Conservation (phyloP, 2,113 vertebrate genomes). For the Scolopax mira region DNA sequence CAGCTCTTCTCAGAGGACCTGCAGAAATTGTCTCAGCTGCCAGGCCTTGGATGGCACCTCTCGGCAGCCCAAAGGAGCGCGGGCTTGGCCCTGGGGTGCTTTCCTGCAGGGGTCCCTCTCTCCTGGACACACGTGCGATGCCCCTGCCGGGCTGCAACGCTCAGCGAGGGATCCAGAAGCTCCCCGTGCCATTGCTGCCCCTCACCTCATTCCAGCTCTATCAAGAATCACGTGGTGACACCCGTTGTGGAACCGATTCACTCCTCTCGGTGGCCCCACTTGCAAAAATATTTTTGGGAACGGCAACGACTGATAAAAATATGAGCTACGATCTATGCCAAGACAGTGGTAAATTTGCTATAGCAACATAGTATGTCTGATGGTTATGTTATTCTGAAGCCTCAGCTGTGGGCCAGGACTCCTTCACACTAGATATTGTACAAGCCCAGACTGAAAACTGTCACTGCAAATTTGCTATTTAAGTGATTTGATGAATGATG, state of each 20-base stretch:
- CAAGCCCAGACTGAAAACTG: conserved; percentile 36
- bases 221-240: not conserved
- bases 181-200: fast-evolving
- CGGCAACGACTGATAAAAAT: conserved; percentile 21
- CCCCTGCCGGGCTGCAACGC: not conserved
- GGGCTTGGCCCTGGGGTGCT: not conserved
- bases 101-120: fast-evolving
- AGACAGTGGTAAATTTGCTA: conserved; percentile 46
- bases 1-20: not conserved
- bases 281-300: conserved; percentile 56
- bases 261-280: not conserved
- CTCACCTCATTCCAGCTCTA: not conserved
- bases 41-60: not conserved
- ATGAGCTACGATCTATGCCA: conserved; percentile 19
- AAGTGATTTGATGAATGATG: conserved; percentile 34
- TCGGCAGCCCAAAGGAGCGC: not conserved
- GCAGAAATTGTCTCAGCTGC: not conserved
- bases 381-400: conserved; percentile 31
- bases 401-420: conserved; percentile 55
- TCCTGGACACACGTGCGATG: fast-evolving
- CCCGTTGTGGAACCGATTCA: not conserved
- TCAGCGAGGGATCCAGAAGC: not conserved
- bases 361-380: conserved; percentile 53
- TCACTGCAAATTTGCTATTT: not conserved
- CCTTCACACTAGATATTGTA: conserved; percentile 30